phyloP scores from a whole-genome alignment of 2,797 vertebrate species.

The Micrastur ruficollis region DNA sequence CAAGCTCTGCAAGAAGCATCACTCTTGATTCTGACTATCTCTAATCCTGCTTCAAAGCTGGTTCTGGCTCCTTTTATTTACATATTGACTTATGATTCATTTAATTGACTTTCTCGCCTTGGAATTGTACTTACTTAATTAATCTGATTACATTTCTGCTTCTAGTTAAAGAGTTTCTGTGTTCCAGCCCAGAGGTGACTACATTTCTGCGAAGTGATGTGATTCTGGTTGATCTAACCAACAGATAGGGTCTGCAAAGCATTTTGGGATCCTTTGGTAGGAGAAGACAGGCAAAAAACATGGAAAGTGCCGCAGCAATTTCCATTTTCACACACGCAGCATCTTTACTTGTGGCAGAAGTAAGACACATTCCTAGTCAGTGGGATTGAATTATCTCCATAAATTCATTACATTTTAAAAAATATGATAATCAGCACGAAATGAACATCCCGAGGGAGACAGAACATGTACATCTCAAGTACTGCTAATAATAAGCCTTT shows the following conservation, averaged over 20 bases:
- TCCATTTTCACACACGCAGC: conserved; percentile 54
- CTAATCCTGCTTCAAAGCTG: conserved; percentile 36
- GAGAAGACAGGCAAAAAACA: not conserved
- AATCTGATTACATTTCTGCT: conserved; percentile 52
- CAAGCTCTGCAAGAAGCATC: not conserved
- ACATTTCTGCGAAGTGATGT: not conserved
- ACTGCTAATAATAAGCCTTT: conserved; percentile 61
- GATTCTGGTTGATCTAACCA: not conserved
- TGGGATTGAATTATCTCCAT: conserved; percentile 64
- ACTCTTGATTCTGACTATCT: not conserved
- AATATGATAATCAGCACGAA: conserved; percentile 63
- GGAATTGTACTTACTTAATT: conserved; percentile 64
- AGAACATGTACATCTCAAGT: conserved; percentile 59
- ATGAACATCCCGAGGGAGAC: conserved; percentile 54
- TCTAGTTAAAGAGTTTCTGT: not conserved
- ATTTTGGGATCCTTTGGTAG: conserved; percentile 9
- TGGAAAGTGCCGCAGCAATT: conserved; percentile 43
- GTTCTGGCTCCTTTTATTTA: conserved; percentile 23
- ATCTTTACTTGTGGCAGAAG: conserved; percentile 43
- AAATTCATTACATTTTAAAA: conserved; percentile 67
- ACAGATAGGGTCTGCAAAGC: conserved; percentile 32
- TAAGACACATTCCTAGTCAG: conserved; percentile 35
- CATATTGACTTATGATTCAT: conserved; percentile 22
- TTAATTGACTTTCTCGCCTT: conserved; percentile 58
- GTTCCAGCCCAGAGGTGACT: conserved; percentile 38